Percentiles rank a stretch among this genome's conserved stretches.
Evolutionary conservation across 2,797 vertebrate species (phyloP).

Genomic region (Taeniopygia guttata): DNA sequence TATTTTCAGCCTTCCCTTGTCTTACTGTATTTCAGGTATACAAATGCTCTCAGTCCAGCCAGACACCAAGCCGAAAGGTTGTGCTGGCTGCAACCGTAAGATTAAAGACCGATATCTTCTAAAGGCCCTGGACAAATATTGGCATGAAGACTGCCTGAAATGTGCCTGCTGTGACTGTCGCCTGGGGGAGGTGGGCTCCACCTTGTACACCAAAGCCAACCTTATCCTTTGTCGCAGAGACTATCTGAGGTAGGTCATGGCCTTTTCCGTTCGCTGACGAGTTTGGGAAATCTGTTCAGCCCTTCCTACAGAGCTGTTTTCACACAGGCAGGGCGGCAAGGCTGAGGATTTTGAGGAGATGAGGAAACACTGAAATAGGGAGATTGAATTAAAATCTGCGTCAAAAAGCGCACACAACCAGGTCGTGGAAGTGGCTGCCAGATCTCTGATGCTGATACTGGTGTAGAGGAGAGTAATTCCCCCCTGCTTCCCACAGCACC

Average conservation of each 20-base stretch:
- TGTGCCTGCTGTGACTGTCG: conserved; percentile 97
- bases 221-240: conserved; percentile 97
- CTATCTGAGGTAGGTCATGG: conserved; percentile 89
- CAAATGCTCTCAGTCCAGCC: conserved; percentile 99
- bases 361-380: not conserved
- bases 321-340: not conserved
- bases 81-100: conserved; percentile 99
- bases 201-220: conserved; percentile 98
- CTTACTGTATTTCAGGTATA: conserved; percentile 87
- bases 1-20: conserved; percentile 5
- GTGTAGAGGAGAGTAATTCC: not conserved
- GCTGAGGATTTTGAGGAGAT: accelerated
- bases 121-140: conserved; percentile 97
- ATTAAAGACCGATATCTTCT: conserved; percentile 99
- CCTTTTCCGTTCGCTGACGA: not conserved
- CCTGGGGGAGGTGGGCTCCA: conserved; percentile 96
- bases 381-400: not conserved
- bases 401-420: accelerated
- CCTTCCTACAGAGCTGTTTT: not conserved
- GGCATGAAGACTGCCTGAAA: conserved; percentile 98
- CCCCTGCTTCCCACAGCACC: accelerated
- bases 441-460: not conserved
- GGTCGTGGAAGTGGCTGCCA: accelerated
- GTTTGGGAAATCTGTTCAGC: no score
- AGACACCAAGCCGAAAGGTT: conserved; percentile 99